These are phyloP conservation scores for Rhea pennata DNA, from an alignment of 2,113 vertebrate genomes.

Conservation along the genomic window DNA sequence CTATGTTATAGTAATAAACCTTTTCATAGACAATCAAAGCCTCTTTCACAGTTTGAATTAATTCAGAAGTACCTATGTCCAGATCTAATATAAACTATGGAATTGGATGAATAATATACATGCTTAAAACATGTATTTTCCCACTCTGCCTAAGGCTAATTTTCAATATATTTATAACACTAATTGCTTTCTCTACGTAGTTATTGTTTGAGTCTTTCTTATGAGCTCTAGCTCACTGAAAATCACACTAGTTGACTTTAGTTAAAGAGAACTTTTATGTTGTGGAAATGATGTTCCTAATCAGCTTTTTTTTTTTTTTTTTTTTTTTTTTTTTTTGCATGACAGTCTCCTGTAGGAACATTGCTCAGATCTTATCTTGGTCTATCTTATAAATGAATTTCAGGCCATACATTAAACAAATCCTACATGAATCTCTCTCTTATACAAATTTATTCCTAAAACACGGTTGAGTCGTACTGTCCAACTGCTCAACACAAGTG, in stretches of 20 bases:
- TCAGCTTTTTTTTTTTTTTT: not conserved
- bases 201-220: slow-evolving; percentile 17
- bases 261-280: slow-evolving; percentile 27
- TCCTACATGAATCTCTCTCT: not conserved
- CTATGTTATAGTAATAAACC: not conserved
- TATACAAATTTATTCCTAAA: not conserved
- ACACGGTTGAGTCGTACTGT: not conserved
- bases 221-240: slow-evolving; percentile 23
- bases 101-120: not conserved
- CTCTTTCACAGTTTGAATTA: not conserved
- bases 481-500: not conserved
- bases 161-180: slow-evolving; percentile 29
- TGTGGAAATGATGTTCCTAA: not conserved
- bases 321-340: not conserved
- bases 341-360: not conserved
- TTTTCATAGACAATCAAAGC: not conserved
- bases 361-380: not conserved
- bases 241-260: slow-evolving; percentile 28
- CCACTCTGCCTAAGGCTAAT: not conserved
- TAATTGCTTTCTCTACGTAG: slow-evolving; percentile 28
- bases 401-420: not conserved
- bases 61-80: not conserved
- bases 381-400: not conserved
- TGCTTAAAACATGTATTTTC: not conserved
- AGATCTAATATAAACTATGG: not conserved